Conservation (phyloP, 2,888 invertebrate species). For the Macaria notata region DNA sequence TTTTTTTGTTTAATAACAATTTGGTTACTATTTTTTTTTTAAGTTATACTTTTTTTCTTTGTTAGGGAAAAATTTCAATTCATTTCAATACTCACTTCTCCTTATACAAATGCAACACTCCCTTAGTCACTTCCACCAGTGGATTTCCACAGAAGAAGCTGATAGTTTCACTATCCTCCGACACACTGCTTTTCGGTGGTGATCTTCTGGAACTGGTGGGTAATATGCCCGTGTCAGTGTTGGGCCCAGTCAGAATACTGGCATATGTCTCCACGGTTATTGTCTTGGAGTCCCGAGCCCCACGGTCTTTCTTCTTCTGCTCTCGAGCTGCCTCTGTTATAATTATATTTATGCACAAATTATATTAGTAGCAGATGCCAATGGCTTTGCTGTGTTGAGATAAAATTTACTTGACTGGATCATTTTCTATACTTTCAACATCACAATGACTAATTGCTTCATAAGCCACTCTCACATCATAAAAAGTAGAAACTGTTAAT, state of each 20-base stretch:
- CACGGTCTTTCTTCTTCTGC: constrained; percentile 82
- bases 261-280: constrained; percentile 92
- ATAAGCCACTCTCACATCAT: no score
- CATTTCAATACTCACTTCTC: constrained; percentile 98
- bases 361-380: neutral
- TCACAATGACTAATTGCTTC: no score
- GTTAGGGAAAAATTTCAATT: no score
- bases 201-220: constrained; percentile 84
- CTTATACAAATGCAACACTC: constrained; percentile 97
- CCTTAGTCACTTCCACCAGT: constrained; percentile 97
- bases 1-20: no score
- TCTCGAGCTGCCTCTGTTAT: constrained; percentile 63
- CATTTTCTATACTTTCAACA: no score
- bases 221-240: constrained; percentile 78
- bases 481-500: no score
- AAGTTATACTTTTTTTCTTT: no score
- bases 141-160: constrained; percentile 98
- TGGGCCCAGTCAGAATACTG: constrained; percentile 82
- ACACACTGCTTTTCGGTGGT: constrained; percentile 59
- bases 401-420: neutral
- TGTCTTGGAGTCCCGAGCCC: constrained; percentile 85
- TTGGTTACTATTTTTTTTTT: no score
- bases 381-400: neutral
- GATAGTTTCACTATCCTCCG: constrained; percentile 80
- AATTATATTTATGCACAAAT: neutral